Evolutionary conservation across 2,797 vertebrate species (phyloP), one percentile per base, ranked within the genome.

Genomic region (Rhinichthys osculus): DNA sequence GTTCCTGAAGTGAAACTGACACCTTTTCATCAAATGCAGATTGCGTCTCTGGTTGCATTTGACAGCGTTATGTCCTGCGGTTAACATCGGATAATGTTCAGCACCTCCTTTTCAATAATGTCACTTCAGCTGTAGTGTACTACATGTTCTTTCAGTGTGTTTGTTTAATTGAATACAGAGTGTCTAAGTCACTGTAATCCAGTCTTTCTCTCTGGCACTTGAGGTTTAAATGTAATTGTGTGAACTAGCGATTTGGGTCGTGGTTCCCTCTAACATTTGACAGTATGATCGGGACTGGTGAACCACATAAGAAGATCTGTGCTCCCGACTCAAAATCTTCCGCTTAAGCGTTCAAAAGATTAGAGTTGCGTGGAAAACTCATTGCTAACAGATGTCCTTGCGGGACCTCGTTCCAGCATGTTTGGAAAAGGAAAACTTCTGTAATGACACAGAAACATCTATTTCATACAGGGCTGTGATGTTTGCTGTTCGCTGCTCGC

Each of bases 251-350:
- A 27, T 72, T 78, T 78, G 73, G 50, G 69, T 69, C 87, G 89
- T 67, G 90, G 88, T 87, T 91, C 78, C 80, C 35, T 50, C 79
- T 87, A 78, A 83, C 69, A 44, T 16, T 81, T 71, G 86, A 84
- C 78, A 66, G 81, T 73, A 71, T 86, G 88, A 83, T 92, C 89
- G 87, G 79, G 79, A 85, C 78, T 54, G 78, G 86, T 86, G 62
- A 82, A 89, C 88, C 89, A 89, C 90, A 92, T 92, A 81, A 91
- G 87, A 62, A 35, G 6, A 21, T 7, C 82, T 71, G 9, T 16
- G 64, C 81, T 52, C 66, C 69, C 81, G 83, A 85, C 89, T 92
- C 88, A 72, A 85, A 83, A 89, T 90, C 81, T 84, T 91, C 87
- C 62, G 86, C 44, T 90, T 82, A 78, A 35, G 64, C 83, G 50